Evolutionary conservation across 1,140 invertebrate genomes (phyloP).

Genomic region (Holcopasites calliopsidis): DNA sequence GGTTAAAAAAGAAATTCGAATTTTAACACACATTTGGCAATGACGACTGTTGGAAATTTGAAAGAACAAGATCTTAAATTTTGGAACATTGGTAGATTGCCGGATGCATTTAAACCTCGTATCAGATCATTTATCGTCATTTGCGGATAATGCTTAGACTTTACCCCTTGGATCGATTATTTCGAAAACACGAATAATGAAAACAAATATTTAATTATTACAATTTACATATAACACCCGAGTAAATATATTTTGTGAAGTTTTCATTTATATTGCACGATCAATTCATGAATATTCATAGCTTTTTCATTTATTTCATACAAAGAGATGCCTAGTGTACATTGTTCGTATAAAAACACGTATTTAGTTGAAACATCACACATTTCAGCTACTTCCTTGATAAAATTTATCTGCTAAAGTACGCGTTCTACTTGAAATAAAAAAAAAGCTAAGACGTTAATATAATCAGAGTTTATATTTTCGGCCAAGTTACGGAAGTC

Average conservation of each 20-base stretch:
- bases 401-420: not conserved
- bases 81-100: not conserved
- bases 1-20: too few species aligned
- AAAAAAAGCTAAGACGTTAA: not conserved
- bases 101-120: not conserved
- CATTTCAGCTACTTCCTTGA: not conserved
- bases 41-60: too few species aligned
- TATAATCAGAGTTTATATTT: not conserved
- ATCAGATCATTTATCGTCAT: not conserved
- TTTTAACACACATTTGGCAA: too few species aligned
- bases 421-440: not conserved
- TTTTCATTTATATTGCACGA: not conserved
- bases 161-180: not conserved
- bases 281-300: too few species aligned
- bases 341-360: too few species aligned
- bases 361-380: too few species aligned
- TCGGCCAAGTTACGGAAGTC: not conserved
- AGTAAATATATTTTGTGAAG: too few species aligned
- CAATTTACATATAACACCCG: too few species aligned
- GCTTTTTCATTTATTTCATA: too few species aligned
- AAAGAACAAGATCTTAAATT: too few species aligned
- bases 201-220: not conserved
- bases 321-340: too few species aligned
- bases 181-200: not conserved
- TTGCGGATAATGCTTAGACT: slow-evolving; percentile 9